phyloP scores from a whole-genome alignment of 1,140 invertebrate genomes.

The Cotesia typhae region DNA sequence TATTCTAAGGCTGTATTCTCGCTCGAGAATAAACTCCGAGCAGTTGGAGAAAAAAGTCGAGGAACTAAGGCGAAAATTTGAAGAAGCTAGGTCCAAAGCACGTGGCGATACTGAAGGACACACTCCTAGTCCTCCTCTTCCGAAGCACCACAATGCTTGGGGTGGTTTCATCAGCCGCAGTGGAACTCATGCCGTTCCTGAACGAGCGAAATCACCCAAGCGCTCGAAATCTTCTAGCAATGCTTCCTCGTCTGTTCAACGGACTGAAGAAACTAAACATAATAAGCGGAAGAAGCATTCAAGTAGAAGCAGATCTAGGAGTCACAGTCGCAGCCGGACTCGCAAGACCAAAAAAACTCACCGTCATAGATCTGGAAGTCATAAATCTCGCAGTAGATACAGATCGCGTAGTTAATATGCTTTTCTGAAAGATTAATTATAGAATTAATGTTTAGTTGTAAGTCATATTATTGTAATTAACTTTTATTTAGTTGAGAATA shows the following conservation, averaged over 20 bases:
- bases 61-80: constrained; percentile 76
- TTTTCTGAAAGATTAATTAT: too few relatives aligned
- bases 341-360: constrained; percentile 63
- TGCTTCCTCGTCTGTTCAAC: constrained; percentile 48
- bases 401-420: constrained; percentile 64
- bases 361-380: constrained; percentile 61
- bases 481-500: too few relatives aligned
- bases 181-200: constrained; percentile 56
- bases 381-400: constrained; percentile 67
- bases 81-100: constrained; percentile 78
- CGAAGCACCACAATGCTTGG: constrained; percentile 71
- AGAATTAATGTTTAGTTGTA: too few relatives aligned
- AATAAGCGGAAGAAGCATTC: constrained; percentile 64
- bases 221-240: constrained; percentile 59
- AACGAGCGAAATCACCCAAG: constrained; percentile 62
- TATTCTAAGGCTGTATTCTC: constrained; percentile 85
- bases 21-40: constrained; percentile 79
- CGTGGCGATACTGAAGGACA: constrained; percentile 67
- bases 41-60: constrained; percentile 80
- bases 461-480: too few relatives aligned
- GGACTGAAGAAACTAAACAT: constrained; percentile 59
- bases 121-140: constrained; percentile 67
- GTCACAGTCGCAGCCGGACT: constrained; percentile 64
- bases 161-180: constrained; percentile 71
- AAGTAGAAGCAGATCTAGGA: constrained; percentile 66